These are phyloP conservation scores for Clarias batrachus DNA, from an alignment of 2,113 vertebrate genomes.

Conservation along the genomic window DNA sequence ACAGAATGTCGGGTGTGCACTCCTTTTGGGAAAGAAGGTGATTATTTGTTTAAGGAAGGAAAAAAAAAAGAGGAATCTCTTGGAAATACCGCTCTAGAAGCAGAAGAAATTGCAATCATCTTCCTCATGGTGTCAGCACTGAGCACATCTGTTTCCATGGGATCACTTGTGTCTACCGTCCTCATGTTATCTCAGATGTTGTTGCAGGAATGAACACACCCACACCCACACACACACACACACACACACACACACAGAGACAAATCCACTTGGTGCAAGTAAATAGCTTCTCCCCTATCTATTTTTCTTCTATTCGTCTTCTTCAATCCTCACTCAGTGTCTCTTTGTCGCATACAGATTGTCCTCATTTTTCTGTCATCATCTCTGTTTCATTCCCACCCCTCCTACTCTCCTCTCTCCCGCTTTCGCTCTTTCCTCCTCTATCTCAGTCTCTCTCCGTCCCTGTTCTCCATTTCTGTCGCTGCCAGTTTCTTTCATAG, in stretches of 20 bases:
- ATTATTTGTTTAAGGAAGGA: background rate
- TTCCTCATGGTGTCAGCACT: slow-evolving; percentile 29
- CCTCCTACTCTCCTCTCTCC: slow-evolving; percentile 18
- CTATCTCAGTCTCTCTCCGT: background rate
- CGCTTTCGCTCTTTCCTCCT: slow-evolving; percentile 1
- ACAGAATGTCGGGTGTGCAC: background rate
- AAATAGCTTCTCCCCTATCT: slow-evolving; percentile 2
- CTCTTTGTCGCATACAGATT: background rate
- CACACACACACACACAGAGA: background rate
- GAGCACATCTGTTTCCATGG: background rate
- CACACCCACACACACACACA: background rate
- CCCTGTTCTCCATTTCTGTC: slow-evolving; percentile 20
- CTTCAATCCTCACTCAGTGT: slow-evolving; percentile 2
- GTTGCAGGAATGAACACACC: background rate
- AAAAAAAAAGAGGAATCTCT: background rate
- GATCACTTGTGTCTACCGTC: background rate
- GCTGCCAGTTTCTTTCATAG: slow-evolving; percentile 32
- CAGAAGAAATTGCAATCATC: background rate
- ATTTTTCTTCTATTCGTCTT: slow-evolving; percentile 10
- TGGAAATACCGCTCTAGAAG: no score
- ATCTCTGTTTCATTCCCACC: slow-evolving; percentile 6
- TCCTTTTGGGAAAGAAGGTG: background rate
- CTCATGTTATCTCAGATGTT: slow-evolving; percentile 19
- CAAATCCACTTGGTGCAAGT: slow-evolving; percentile 10
- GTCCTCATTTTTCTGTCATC: slow-evolving; percentile 21